Conservation (phyloP, 2,797 vertebrate species). For the Sorex maritimensis region DNA sequence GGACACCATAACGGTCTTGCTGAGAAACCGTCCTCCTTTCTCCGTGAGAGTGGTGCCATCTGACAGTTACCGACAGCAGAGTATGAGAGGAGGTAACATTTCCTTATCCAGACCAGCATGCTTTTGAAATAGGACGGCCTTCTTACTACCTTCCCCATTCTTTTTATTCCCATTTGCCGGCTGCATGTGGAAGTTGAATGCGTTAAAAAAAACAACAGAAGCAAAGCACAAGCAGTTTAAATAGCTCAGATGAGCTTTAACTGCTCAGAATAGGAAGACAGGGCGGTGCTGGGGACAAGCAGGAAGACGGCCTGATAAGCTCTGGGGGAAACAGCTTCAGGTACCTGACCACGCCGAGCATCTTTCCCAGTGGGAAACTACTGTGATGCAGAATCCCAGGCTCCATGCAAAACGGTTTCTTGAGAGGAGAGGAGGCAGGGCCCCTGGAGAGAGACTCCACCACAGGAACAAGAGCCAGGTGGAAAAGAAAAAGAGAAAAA, state of each 20-base stretch:
- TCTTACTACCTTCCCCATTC: not conserved
- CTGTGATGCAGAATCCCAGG: too few relatives aligned
- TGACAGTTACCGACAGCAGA: not conserved
- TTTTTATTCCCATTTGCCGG: not conserved
- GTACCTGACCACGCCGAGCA: not conserved
- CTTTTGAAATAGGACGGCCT: not conserved
- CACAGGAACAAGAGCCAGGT: too few relatives aligned
- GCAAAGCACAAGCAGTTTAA: too few relatives aligned
- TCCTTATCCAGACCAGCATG: not conserved
- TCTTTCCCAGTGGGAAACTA: too few relatives aligned
- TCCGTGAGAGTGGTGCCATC: not conserved
- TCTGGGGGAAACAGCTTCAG: not conserved
- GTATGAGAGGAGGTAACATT: not conserved
- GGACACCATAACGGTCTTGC: not conserved
- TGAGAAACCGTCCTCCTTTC: not conserved
- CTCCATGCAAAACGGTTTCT: too few relatives aligned
- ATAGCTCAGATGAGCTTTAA: too few relatives aligned
- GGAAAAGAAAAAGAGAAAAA: too few relatives aligned
- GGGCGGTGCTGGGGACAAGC: too few relatives aligned
- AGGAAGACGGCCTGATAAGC: too few relatives aligned
- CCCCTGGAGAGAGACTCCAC: too few relatives aligned
- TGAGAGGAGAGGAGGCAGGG: too few relatives aligned
- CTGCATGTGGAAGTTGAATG: not conserved
- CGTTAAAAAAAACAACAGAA: not conserved
- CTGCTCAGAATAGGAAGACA: too few relatives aligned